phyloP scores from a whole-genome alignment of 2,888 invertebrate genomes.

The Euproctis similis region DNA sequence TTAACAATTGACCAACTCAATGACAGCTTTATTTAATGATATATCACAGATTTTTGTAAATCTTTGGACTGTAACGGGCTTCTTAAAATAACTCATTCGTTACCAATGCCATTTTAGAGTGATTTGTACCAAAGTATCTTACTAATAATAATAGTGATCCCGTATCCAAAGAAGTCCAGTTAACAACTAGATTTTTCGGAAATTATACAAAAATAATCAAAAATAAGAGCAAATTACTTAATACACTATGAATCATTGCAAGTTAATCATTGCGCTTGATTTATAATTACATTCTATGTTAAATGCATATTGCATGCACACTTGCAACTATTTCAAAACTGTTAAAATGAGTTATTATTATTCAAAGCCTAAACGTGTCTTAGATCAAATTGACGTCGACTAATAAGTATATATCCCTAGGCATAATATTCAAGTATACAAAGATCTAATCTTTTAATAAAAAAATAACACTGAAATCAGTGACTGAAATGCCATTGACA shows the following conservation, averaged over 20 bases:
- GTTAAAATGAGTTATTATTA: conserved; percentile 46
- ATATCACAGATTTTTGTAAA: conserved; percentile 75
- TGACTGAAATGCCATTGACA: conserved; percentile 72
- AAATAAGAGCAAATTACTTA: conserved; percentile 62
- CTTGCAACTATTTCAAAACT: conserved; percentile 50
- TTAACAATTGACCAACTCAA: conserved; percentile 76
- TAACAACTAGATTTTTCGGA: conserved; percentile 62
- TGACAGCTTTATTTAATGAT: conserved; percentile 67
- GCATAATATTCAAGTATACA: conserved; percentile 63
- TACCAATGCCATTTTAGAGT: conserved; percentile 34
- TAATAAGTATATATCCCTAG: conserved; percentile 52
- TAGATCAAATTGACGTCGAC: conserved; percentile 52
- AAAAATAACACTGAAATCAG: conserved; percentile 68
- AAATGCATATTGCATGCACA: conserved; percentile 71
- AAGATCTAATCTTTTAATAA: conserved; percentile 68
- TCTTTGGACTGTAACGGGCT: conserved; percentile 75
- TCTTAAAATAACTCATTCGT: conserved; percentile 46
- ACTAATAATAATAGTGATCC: conserved; percentile 52
- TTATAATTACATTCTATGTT: conserved; percentile 56
- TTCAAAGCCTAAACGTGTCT: conserved; percentile 46
- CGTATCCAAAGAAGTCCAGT: conserved; percentile 69
- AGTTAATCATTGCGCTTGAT: conserved; percentile 58
- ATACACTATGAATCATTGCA: conserved; percentile 62
- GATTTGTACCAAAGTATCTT: conserved; percentile 62
- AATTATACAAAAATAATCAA: conserved; percentile 58